A percentile compares a stretch with the other conserved stretches of the same genome.
phyloP scores from a whole-genome alignment of 1,140 invertebrate species.

The Berghia stephanieae region DNA sequence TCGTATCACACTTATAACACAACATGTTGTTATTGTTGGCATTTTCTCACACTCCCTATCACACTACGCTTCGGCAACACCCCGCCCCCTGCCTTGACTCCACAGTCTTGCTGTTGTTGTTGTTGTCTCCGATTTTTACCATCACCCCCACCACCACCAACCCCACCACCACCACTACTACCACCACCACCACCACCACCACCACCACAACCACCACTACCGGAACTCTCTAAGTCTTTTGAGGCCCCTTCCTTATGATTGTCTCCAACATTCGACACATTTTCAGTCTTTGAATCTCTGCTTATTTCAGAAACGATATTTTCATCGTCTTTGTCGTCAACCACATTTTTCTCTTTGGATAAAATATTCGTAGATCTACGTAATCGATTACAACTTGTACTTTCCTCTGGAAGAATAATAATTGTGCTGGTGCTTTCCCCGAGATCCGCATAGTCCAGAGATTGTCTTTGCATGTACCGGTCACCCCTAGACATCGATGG shows the following conservation, averaged over 20 bases:
- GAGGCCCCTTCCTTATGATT: too few relatives aligned
- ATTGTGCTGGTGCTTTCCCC: not conserved
- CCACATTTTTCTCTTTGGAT: not conserved
- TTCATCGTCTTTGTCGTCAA: not conserved
- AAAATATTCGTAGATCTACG: not conserved
- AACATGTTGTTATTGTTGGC: constrained; percentile 29
- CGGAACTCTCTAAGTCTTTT: too few relatives aligned
- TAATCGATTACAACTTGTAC: not conserved
- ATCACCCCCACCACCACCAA: not conserved
- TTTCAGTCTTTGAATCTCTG: too few relatives aligned
- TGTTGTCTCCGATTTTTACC: too few relatives aligned
- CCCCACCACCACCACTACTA: not conserved
- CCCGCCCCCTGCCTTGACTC: not conserved
- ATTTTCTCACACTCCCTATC: not conserved
- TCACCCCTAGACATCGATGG: not conserved
- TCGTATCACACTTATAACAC: constrained; percentile 30
- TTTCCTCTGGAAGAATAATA: not conserved
- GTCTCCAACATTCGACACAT: too few relatives aligned
- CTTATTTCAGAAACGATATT: too few relatives aligned
- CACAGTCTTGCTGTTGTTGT: too few relatives aligned
- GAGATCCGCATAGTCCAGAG: not conserved
- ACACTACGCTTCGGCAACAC: not conserved
- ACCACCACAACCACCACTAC: too few relatives aligned
- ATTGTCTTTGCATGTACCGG: not conserved
- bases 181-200: not conserved